Percentiles rank a stretch among this genome's conserved stretches.
Conservation (phyloP, 2,113 vertebrate species). For the Pica pica region DNA sequence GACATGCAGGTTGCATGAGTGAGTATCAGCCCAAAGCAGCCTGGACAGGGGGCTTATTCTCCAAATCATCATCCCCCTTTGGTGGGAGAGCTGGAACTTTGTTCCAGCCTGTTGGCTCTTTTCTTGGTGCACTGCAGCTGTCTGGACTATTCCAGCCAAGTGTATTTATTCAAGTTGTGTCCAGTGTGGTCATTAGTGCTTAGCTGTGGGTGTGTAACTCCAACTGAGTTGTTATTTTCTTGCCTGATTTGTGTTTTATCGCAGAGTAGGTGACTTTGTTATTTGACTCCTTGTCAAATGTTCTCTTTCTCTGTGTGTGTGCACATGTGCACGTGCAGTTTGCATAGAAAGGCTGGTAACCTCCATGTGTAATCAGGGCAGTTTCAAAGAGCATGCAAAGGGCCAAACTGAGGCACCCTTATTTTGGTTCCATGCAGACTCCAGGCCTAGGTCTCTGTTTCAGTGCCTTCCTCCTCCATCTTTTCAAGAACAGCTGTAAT, state of each 20-base stretch:
- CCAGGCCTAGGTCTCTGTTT: not conserved
- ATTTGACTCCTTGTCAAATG: not conserved
- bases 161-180: not conserved
- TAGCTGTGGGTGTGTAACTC: not conserved
- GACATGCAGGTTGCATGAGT: not conserved
- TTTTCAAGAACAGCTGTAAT: not conserved
- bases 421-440: not conserved
- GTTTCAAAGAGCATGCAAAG: not conserved
- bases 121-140: not conserved
- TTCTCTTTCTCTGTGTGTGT: not conserved
- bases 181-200: not conserved
- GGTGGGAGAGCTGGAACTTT: not conserved
- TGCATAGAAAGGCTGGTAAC: not conserved
- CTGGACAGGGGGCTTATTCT: not conserved
- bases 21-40: not conserved
- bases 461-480: not conserved
- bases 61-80: not conserved
- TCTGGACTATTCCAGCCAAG: not conserved
- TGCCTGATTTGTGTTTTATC: not conserved
- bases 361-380: not conserved
- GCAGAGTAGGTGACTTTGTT: not conserved
- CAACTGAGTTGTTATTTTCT: not conserved
- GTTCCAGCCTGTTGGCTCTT: not conserved
- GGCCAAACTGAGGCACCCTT: not conserved
- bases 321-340: rapidly evolving